These are phyloP conservation scores for Platycheirus rosarum DNA, from an alignment of 2,888 invertebrate species.

Conservation along the genomic window DNA sequence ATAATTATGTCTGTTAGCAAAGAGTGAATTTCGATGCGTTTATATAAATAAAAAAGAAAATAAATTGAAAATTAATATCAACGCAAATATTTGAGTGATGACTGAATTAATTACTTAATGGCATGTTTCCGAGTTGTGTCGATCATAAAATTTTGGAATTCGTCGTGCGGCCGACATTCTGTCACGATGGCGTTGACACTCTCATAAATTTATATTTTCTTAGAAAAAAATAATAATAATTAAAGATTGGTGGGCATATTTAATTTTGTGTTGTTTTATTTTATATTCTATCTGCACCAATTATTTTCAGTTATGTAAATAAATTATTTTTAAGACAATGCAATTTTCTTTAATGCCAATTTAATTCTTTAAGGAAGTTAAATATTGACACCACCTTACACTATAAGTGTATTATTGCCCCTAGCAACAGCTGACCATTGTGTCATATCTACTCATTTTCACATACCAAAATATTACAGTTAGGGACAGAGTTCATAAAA, in stretches of 20 bases:
- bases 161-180: slow-evolving; percentile 27
- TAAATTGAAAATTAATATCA: slow-evolving; percentile 9
- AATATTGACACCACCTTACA: too few species aligned
- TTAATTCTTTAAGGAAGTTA: too few species aligned
- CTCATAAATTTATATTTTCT: slow-evolving; percentile 9
- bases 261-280: neutral
- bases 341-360: too few species aligned
- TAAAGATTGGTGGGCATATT: neutral
- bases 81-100: slow-evolving; percentile 49
- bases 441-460: too few species aligned
- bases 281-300: neutral
- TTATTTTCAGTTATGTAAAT: too few species aligned
- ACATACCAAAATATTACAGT: too few species aligned
- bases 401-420: too few species aligned
- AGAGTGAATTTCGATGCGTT: too few species aligned
- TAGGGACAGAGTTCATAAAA: too few species aligned
- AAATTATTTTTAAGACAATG: too few species aligned
- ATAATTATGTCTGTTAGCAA: too few species aligned
- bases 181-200: slow-evolving; percentile 28
- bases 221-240: slow-evolving; percentile 1
- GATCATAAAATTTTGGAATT: slow-evolving; percentile 48
- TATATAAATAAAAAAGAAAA: slow-evolving; percentile 9
- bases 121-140: slow-evolving; percentile 23
- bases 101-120: slow-evolving; percentile 40
- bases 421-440: too few species aligned